Conservation (phyloP, 2,888 invertebrate species). For the Aquatica leii region DNA sequence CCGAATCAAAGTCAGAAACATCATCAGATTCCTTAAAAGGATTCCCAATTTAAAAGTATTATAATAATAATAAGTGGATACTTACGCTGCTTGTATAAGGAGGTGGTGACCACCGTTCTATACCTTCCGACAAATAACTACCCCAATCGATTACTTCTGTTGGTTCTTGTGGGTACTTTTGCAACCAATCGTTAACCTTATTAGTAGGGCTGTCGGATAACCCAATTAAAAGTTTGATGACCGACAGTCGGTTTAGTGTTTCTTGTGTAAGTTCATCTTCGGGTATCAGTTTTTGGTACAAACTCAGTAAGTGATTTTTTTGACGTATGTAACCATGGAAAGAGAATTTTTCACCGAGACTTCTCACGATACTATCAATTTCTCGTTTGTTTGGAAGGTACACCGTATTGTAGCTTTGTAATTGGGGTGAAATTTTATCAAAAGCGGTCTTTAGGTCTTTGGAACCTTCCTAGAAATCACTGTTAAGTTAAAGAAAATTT, state of each 20-base stretch:
- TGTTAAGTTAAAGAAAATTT: slow-evolving; percentile 16
- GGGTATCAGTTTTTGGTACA: slow-evolving; percentile 50
- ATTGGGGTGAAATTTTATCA: no score
- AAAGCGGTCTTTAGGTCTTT: slow-evolving; percentile 39
- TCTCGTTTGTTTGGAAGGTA: slow-evolving; percentile 53
- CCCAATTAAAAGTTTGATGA: slow-evolving; percentile 54
- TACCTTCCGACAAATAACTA: slow-evolving; percentile 61
- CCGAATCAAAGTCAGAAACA: no score
- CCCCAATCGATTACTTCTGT: slow-evolving; percentile 63
- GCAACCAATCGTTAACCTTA: slow-evolving; percentile 50
- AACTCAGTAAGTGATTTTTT: slow-evolving; percentile 48
- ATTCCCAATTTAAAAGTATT: not conserved
- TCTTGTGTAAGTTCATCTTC: slow-evolving; percentile 46
- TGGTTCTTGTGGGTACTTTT: no score
- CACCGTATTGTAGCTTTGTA: slow-evolving; percentile 51
- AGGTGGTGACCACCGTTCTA: slow-evolving; percentile 55
- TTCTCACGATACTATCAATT: slow-evolving; percentile 49
- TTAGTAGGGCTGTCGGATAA: slow-evolving; percentile 56
- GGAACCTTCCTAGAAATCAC: slow-evolving; percentile 17
- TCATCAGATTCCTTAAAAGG: slow-evolving; percentile 14
- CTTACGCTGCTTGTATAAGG: slow-evolving; percentile 54
- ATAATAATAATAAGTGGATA: slow-evolving; percentile 15
- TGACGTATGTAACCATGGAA: slow-evolving; percentile 56
- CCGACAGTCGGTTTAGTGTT: slow-evolving; percentile 46
- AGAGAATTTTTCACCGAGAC: slow-evolving; percentile 55